Conservation (phyloP, 1,140 invertebrate species). For the Neuroterus valhalla region DNA sequence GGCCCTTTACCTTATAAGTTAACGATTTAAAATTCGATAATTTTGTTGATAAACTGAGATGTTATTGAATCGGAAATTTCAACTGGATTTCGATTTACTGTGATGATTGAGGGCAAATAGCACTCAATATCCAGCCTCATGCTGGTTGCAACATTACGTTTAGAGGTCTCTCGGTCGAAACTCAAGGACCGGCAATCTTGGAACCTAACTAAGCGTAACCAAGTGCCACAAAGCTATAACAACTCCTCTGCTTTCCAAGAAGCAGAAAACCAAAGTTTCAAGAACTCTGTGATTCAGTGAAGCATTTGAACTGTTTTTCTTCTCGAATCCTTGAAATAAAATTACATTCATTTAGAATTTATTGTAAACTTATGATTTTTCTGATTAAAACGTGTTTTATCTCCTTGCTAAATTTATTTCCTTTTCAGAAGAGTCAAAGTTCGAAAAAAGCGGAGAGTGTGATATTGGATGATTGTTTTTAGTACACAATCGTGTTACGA, state of each 20-base stretch:
- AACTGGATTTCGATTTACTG: too few relatives aligned
- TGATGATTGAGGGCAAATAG: too few relatives aligned
- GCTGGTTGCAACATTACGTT: slow-evolving; percentile 5
- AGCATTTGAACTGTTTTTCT: slow-evolving; percentile 9
- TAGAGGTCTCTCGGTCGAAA: slow-evolving; percentile 34
- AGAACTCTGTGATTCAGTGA: slow-evolving; percentile 12
- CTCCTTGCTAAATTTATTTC: too few relatives aligned
- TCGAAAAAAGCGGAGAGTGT: not conserved
- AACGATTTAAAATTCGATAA: too few relatives aligned
- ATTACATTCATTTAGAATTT: not conserved
- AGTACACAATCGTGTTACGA: too few relatives aligned
- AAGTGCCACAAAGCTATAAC: slow-evolving; percentile 36
- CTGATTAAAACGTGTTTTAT: not conserved
- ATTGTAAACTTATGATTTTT: not conserved
- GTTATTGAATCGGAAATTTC: too few relatives aligned
- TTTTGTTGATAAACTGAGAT: too few relatives aligned
- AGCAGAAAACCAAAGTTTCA: slow-evolving; percentile 18
- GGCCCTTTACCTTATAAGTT: too few relatives aligned
- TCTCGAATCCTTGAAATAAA: slow-evolving; percentile 3
- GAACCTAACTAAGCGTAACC: slow-evolving; percentile 42
- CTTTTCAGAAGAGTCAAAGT: too few relatives aligned
- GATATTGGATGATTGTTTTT: not conserved
- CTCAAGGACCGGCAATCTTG: slow-evolving; percentile 32
- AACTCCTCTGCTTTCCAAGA: slow-evolving; percentile 14
- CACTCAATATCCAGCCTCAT: not conserved